These are phyloP conservation scores for Chorisops tibialis DNA, from an alignment of 2,888 invertebrate genomes.

Conservation along the genomic window DNA sequence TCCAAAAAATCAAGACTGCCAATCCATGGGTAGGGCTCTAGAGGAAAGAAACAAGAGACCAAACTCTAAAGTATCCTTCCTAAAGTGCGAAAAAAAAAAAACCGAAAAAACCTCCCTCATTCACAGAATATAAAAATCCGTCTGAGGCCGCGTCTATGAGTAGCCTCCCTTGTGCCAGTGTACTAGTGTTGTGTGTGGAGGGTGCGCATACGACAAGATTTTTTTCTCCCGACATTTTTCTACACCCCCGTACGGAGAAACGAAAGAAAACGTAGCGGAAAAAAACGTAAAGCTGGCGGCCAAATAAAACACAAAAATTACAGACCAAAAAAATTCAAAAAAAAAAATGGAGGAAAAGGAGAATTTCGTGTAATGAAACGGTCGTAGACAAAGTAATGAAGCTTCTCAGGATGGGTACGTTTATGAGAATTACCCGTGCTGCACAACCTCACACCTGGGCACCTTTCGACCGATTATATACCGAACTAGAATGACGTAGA, in stretches of 20 bases:
- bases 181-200: not conserved
- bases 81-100: not conserved
- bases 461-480: not conserved
- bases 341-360: constrained; percentile 2
- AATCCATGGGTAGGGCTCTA: not conserved
- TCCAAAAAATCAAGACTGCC: not conserved
- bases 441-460: constrained; percentile 3
- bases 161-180: not conserved
- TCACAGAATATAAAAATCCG: not conserved
- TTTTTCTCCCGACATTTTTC: too few relatives aligned
- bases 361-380: constrained; percentile 18
- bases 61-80: too few relatives aligned
- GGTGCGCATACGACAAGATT: not conserved
- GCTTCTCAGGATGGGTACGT: constrained; percentile 20
- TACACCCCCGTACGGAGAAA: not conserved
- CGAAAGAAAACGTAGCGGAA: too few relatives aligned
- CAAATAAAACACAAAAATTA: too few relatives aligned
- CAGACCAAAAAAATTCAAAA: constrained; percentile 4
- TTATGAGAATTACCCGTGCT: constrained; percentile 16
- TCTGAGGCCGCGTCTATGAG: not conserved
- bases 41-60: not conserved
- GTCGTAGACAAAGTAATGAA: constrained; percentile 22
- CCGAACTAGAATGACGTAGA: too few relatives aligned
- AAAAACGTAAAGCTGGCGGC: too few relatives aligned
- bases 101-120: not conserved